Base-by-base conservation (phyloP, 2,113 vertebrate species). In the Camelus bactrianus region DNA sequence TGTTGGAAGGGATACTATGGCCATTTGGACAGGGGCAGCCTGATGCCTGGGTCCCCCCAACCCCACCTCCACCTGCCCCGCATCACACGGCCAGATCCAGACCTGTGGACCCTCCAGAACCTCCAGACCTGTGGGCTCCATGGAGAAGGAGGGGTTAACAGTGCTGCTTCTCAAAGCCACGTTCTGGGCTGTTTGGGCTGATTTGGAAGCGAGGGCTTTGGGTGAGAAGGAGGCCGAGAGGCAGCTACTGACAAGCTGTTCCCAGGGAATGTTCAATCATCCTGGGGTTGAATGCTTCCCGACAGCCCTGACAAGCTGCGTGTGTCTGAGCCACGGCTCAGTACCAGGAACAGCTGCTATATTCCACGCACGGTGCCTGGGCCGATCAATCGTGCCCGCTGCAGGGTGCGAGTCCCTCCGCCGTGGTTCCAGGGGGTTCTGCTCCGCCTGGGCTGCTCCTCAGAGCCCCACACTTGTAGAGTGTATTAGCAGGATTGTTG, bases 291-390 rank as follows among this genome's bases (percentile, higher is more conserved):
- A 46, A 58, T 30, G 20, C 42, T 69, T 83, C 89, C 56, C 0
- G 1, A 54, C 58, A 56, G 73, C 48, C 9, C 19, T 30, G 80
- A 75, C 14, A 42, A 20, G 60, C 38, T 12, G 72, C 13, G 0
- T 8, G 56, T 0, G 0, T 28, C 22, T 3, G 52, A 50, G 58
- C 67, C 16, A 24, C 0, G 1, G 77, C 82, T 50, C 3, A 1
- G 22, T 38, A 48, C 80, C 80, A 26, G 86, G 67, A 67, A 35
- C 75, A 50, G 50, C 65, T 0, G 0, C 35, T 4, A 6, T 19
- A 38, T n/a, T 73, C 60, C n/a, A 17, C 0, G 0, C 67, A 32
- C 0, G 0, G 89, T 2, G 1, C 56, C 16, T 0, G 0, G 54
- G 65, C 52, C 4, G 7, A 11, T 15, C 4, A 5, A 11, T 15